A percentile compares a stretch with the other conserved stretches of the same genome.
Conservation (phyloP, 1,140 invertebrate species). For the Drosophila tropicalis region DNA sequence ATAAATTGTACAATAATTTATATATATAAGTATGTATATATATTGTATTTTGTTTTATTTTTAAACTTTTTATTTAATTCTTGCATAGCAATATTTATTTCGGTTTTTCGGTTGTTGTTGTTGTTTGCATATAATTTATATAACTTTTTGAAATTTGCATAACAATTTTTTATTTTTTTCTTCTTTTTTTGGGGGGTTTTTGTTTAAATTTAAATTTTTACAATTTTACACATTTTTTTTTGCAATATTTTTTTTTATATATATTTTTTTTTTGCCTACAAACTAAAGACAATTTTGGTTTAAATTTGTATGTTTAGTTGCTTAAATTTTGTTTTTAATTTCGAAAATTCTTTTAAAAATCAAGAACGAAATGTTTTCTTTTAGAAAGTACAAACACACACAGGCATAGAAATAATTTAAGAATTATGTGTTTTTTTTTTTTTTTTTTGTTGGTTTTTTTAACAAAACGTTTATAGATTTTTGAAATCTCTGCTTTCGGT, state of each 20-base stretch:
- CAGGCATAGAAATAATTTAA: slow-evolving; percentile 67
- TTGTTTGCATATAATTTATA: slow-evolving; percentile 61
- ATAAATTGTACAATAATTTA: slow-evolving; percentile 66
- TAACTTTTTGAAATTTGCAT: slow-evolving; percentile 72
- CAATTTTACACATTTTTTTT: slow-evolving; percentile 59
- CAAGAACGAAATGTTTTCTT: slow-evolving; percentile 73
- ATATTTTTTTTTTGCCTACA: slow-evolving; percentile 33
- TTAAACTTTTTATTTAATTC: slow-evolving; percentile 43
- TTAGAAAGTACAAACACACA: slow-evolving; percentile 79
- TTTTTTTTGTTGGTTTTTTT: slow-evolving; percentile 7
- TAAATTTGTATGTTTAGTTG: slow-evolving; percentile 49
- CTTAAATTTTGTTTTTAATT: slow-evolving; percentile 34
- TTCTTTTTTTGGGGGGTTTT: slow-evolving; percentile 39
- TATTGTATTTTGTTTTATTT: slow-evolving; percentile 38
- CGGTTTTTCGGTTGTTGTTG: slow-evolving; percentile 23
- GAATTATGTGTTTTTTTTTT: slow-evolving; percentile 58
- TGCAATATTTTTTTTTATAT: not conserved
- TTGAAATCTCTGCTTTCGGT: slow-evolving; percentile 72
- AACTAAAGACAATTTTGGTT: slow-evolving; percentile 69
- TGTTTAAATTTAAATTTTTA: slow-evolving; percentile 52
- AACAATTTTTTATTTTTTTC: slow-evolving; percentile 58
- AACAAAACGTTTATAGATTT: slow-evolving; percentile 81
- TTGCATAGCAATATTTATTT: slow-evolving; percentile 74
- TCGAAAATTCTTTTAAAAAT: slow-evolving; percentile 57
- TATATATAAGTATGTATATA: slow-evolving; percentile 47